Evolutionary conservation across 1,140 invertebrate genomes (phyloP).

Genomic region (Drosophila insularis): DNA sequence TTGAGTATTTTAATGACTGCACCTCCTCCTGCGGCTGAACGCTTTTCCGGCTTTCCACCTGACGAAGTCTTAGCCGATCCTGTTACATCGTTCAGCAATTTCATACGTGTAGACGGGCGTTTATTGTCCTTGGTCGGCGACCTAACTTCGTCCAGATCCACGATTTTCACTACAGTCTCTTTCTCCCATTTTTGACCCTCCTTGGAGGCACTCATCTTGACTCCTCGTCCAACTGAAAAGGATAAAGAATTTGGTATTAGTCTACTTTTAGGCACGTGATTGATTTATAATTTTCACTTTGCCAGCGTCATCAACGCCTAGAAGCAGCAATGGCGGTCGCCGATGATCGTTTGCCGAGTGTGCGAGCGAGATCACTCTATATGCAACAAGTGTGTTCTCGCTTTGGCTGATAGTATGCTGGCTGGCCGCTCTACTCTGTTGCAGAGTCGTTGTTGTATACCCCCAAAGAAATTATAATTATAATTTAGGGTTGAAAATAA

Average conservation of each 20-base stretch:
- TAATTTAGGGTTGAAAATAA: constrained; percentile 69
- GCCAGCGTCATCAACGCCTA: constrained; percentile 80
- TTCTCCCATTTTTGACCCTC: constrained; percentile 41
- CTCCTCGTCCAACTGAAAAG: constrained; percentile 20
- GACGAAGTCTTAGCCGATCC: not conserved
- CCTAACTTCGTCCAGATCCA: constrained; percentile 42
- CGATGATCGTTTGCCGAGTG: constrained; percentile 30
- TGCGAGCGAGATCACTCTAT: constrained; percentile 55
- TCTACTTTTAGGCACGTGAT: constrained; percentile 73
- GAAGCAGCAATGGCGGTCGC: constrained; percentile 72
- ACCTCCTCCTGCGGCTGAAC: constrained; percentile 34
- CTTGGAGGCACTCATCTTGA: constrained; percentile 50
- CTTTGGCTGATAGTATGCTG: constrained; percentile 18
- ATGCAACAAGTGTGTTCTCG: constrained; percentile 61
- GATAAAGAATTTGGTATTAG: constrained; percentile 42
- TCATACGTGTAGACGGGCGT: constrained; percentile 50
- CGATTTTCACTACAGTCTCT: constrained; percentile 44
- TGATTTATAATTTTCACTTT: constrained; percentile 53
- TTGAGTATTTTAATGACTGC: constrained; percentile 70
- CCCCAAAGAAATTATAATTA: constrained; percentile 52
- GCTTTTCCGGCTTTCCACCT: constrained; percentile 46
- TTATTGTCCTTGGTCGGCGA: constrained; percentile 42
- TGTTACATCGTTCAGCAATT: constrained; percentile 54
- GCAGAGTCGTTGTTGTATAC: not conserved
- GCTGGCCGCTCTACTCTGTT: not conserved